Base-by-base conservation (phyloP, 2,797 vertebrate genomes). In the Typhlichthys eigenmanni region DNA sequence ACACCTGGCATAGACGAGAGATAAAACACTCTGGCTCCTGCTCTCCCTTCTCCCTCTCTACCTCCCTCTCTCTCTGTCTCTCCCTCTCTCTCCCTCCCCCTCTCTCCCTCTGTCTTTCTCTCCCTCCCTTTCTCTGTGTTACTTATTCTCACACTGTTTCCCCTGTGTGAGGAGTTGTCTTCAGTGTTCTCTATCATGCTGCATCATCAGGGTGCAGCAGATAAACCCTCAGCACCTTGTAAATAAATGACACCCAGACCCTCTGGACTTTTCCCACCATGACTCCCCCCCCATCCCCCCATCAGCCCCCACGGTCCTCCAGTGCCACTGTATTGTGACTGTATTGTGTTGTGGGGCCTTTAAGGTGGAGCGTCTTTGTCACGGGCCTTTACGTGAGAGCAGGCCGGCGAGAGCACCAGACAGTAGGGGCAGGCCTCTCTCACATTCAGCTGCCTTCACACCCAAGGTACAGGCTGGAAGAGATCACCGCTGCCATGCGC, bases 161-260 rank as follows among this genome's bases (percentile, higher is more conserved):
- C 16, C 13, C 47, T 9, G 5, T 54, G 54, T 13, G 65, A 54
- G 14, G 66, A 65, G 14, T 32, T 57, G 60, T 67, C 58, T 72
- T 59, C 13, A 13, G 63, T 66, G 74, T 2, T 47, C 60, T 77
- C 5, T 19, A 60, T 9, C 13, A 34, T 45, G 10, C 47, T 55
- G 71, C 53, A 59, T 17, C 29, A 34, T 62, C 16, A 70, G 78
- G 83, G 71, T 66, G 63, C 77, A 67, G 50, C 64, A 66, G 60
- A 79, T 67, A 16, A 59, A 76, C 62, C 62, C 43, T 12, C 24
- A 59, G 58, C 61, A 60, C 56, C 5, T 54, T 84, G 82, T 89
- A 85, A 75, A 86, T 89, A 83, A 66, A 9, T 24, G 51, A n/a
- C 45, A 12, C 13, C 5, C 43, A 43, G 66, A 13, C 60, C 75